Evolutionary conservation across 2,797 vertebrate species (phyloP), one percentile per base, ranked within the genome.

Genomic region (Acanthiza pusilla): DNA sequence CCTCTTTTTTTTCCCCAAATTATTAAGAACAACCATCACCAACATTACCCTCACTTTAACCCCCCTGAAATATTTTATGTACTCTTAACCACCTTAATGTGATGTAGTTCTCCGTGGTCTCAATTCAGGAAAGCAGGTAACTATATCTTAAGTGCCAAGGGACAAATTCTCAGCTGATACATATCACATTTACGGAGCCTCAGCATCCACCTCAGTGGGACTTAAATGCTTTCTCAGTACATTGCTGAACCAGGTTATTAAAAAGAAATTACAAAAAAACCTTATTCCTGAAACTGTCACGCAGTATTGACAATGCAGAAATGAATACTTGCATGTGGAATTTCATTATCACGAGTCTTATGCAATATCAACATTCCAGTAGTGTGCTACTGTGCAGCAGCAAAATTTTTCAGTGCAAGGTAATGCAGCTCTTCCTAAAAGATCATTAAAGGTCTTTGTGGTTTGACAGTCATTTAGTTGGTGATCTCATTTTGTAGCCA

Each of bases 401-500:
- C 53, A 81, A 51, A 32, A 50, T 79, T 88, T 88, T 91, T 73
- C 82, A 68, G 73, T 42, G 66, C 34, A n/a, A 86, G 70, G 72
- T 70, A 94, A 93, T 40, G 48, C 45, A 79, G 58, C 21, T 16
- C 38, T 76, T 42, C 68, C 88, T 80, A 68, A 58, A 83, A 95
- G 57, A 93, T 79, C 67, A 40, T 91, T 94, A 89, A 67, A 81
- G 72, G 73, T 95, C 80, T 23, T 82, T 85, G 75, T 65, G 82
- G 75, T 88, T 91, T 75, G 32, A 42, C 61, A 93, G 45, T 78
- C 82, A 57, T 89, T 88, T 79, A 95, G 54, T 7, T 72, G 53
- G 47, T 70, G 16, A 86, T 89, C 74, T 96, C 91, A 90, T 96
- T 97, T 94, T 78, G 78, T 72, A 91, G 88, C 93, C 84, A 94